Conservation (phyloP, 2,113 vertebrate genomes). For the Ceyx melanurus region DNA sequence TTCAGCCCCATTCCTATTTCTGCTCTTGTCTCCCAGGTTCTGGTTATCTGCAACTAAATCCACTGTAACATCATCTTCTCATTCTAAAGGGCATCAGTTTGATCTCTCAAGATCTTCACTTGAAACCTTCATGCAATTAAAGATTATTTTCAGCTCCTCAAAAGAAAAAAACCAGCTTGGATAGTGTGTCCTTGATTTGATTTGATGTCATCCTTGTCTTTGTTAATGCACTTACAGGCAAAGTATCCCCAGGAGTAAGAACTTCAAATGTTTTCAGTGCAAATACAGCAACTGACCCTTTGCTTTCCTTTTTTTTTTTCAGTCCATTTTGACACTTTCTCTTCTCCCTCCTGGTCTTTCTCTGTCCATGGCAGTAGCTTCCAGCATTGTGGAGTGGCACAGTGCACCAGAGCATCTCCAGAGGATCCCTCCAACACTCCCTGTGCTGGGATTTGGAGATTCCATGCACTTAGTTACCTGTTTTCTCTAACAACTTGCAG, state of each 20-base stretch:
- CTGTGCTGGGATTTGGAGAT: neutral
- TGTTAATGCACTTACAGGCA: neutral
- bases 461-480: neutral
- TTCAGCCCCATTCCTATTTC: neutral
- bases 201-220: slow-evolving; percentile 21
- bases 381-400: rapidly evolving
- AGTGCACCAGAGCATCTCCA: neutral
- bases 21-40: neutral
- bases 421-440: neutral
- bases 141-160: slow-evolving; percentile 22
- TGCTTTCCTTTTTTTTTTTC: neutral
- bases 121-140: slow-evolving; percentile 33
- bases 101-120: neutral
- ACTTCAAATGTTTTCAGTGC: neutral
- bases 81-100: neutral
- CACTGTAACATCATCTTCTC: neutral
- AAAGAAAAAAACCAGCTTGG: slow-evolving; percentile 11
- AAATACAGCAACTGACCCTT: neutral
- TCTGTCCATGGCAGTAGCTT: neutral
- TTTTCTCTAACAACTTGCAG: neutral
- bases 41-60: neutral
- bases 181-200: slow-evolving; percentile 17
- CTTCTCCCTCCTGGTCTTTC: neutral
- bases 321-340: neutral
- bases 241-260: neutral